phyloP scores from a whole-genome alignment of 2,888 invertebrate genomes.

The Sabellastarte sp. region DNA sequence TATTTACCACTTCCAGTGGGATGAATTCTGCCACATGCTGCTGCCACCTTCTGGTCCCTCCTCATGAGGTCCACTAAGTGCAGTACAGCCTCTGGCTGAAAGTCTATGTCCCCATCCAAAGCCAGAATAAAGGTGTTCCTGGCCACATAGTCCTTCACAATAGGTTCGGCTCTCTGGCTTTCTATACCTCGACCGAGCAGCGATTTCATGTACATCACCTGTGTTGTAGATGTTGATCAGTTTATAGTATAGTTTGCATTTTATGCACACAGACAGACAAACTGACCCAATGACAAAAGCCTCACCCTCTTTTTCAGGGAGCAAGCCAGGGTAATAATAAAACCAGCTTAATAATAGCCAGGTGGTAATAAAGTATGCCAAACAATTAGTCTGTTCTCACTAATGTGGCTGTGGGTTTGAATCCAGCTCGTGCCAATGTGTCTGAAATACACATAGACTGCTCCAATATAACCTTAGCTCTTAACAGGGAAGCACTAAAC shows the following conservation, averaged over 20 bases:
- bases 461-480: too few species aligned
- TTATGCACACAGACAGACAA: background rate
- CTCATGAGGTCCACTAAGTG: background rate
- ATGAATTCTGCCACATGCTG: background rate
- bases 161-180: background rate
- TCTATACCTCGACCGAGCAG: background rate
- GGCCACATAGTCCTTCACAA: background rate
- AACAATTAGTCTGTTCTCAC: too few species aligned
- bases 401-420: too few species aligned
- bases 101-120: background rate
- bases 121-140: background rate
- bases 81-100: background rate
- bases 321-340: too few species aligned
- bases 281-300: too few species aligned
- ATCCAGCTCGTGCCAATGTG: too few species aligned
- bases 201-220: background rate
- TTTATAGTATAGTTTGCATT: background rate
- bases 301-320: too few species aligned
- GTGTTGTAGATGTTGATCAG: background rate
- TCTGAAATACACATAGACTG: too few species aligned
- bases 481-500: too few species aligned
- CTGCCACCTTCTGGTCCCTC: background rate
- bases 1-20: background rate
- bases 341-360: too few species aligned
- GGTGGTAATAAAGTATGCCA: too few species aligned